A percentile compares a stretch with the other conserved stretches of the same genome.
Evolutionary conservation across 1,140 invertebrate species (phyloP).

Genomic region (Cephus cinctus): DNA sequence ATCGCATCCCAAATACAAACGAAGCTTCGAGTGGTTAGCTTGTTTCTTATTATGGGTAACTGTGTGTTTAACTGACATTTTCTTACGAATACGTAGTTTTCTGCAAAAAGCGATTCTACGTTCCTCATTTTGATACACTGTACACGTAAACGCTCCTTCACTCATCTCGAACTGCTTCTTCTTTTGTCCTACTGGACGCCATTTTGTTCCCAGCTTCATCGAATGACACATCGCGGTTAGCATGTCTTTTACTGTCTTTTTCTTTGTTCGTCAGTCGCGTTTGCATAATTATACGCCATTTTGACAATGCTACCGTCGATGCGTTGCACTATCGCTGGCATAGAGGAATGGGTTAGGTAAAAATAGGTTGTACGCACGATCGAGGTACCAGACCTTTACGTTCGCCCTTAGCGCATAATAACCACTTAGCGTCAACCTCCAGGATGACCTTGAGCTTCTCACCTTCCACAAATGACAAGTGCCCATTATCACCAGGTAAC

Average conservation of each 20-base stretch:
- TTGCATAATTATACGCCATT: too few relatives aligned
- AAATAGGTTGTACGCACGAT: slow-evolving; percentile 65
- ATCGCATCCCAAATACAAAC: slow-evolving; percentile 23
- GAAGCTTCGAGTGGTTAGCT: slow-evolving; percentile 12
- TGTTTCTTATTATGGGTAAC: slow-evolving; percentile 19
- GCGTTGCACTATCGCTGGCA: too few relatives aligned
- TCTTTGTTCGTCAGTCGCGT: too few relatives aligned
- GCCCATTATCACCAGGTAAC: slow-evolving; percentile 72
- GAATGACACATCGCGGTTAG: too few relatives aligned
- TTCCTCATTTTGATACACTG: slow-evolving; percentile 47
- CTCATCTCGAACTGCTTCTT: too few relatives aligned
- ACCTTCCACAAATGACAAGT: slow-evolving; percentile 77
- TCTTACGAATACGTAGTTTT: too few relatives aligned
- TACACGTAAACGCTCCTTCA: too few relatives aligned
- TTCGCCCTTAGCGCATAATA: slow-evolving; percentile 74
- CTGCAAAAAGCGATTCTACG: slow-evolving; percentile 27
- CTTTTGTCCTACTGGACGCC: too few relatives aligned
- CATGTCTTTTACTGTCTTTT: too few relatives aligned
- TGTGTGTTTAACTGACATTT: slow-evolving; percentile 29
- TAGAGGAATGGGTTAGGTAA: slow-evolving; percentile 42
- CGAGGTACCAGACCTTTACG: slow-evolving; percentile 76
- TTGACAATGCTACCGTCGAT: neutral
- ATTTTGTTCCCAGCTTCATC: too few relatives aligned
- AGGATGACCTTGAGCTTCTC: slow-evolving; percentile 71
- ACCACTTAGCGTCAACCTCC: slow-evolving; percentile 75